These are phyloP conservation scores for Echiichthys vipera DNA, from an alignment of 2,797 vertebrate species.

Conservation along the genomic window DNA sequence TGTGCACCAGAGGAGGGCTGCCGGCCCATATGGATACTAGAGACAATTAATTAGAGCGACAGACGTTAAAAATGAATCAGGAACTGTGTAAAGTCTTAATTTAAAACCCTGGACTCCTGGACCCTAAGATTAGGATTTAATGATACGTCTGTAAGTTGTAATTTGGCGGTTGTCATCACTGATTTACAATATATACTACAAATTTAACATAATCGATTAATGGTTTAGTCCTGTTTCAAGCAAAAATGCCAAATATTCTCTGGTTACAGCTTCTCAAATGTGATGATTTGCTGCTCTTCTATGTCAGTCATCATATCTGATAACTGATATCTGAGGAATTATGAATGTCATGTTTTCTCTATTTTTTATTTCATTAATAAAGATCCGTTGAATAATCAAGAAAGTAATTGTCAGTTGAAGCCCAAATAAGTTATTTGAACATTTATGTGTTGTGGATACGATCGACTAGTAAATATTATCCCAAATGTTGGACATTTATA, in stretches of 20 bases:
- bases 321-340: background rate
- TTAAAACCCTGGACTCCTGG: constrained; percentile 18
- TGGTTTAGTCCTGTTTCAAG: background rate
- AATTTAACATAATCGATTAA: background rate
- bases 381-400: background rate
- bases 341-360: background rate
- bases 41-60: constrained; percentile 71
- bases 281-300: background rate
- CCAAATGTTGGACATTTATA: background rate
- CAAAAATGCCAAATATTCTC: background rate
- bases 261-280: background rate
- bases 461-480: background rate
- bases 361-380: background rate
- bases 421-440: background rate
- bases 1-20: constrained; percentile 69
- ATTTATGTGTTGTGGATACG: background rate
- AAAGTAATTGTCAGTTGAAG: background rate
- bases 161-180: background rate
- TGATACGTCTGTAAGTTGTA: constrained; percentile 4
- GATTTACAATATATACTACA: background rate
- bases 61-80: constrained; percentile 68
- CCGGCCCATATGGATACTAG: constrained; percentile 68
- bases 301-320: no score
- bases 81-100: constrained; percentile 26
- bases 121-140: constrained; percentile 11